Percentiles rank a stretch among this genome's conserved stretches.
Evolutionary conservation across 2,888 invertebrate genomes (phyloP).

Genomic region (Poecilus cupreus): DNA sequence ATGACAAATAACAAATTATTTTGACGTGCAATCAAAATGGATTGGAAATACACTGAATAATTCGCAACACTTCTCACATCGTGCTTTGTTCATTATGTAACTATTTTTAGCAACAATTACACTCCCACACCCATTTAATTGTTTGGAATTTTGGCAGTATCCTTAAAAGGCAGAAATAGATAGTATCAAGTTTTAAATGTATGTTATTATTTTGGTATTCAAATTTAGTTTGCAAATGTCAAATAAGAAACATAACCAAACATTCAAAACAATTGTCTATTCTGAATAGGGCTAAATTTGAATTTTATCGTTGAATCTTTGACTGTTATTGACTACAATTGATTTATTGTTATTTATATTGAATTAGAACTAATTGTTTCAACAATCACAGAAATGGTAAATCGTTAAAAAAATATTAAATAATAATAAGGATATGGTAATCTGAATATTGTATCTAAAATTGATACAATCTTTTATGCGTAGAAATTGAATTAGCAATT

Average conservation of each 20-base stretch:
- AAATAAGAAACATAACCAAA: not conserved
- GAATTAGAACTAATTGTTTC: not conserved
- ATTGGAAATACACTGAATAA: not conserved
- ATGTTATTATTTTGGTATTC: not conserved
- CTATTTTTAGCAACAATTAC: not conserved
- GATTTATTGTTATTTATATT: constrained; percentile 2
- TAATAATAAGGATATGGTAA: not conserved
- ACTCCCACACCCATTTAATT: constrained; percentile 6
- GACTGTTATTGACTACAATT: not conserved
- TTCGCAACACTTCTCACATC: not conserved
- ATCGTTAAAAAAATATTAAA: not conserved
- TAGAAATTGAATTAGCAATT: not conserved
- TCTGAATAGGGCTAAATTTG: not conserved
- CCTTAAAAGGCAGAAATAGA: constrained; percentile 28
- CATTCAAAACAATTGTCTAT: not conserved
- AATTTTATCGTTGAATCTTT: not conserved
- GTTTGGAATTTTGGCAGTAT: not conserved
- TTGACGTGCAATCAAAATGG: constrained; percentile 25
- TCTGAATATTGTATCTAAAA: not conserved
- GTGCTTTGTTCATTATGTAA: too few relatives aligned
- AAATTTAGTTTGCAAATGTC: constrained; percentile 13
- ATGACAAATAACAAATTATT: constrained; percentile 20
- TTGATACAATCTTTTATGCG: not conserved
- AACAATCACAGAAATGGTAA: not conserved
- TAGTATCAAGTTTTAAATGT: not conserved